Percentiles rank a stretch among this genome's conserved stretches.
Evolutionary conservation across 1,140 invertebrate genomes (phyloP).

Genomic region (Octopus sinensis): DNA sequence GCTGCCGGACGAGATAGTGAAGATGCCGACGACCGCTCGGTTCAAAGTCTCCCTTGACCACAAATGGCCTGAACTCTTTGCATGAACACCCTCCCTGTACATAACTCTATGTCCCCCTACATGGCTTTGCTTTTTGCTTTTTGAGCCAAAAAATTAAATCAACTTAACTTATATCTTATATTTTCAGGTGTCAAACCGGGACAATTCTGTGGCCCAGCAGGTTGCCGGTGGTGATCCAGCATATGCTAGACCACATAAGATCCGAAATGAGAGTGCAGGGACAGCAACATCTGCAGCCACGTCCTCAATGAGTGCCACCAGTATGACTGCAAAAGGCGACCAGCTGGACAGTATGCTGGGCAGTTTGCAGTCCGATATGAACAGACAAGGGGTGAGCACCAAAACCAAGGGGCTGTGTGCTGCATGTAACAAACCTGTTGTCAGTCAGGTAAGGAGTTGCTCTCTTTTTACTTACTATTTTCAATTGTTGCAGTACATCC

Average conservation of each 20-base stretch:
- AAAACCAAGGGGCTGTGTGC: slow-evolving; percentile 97
- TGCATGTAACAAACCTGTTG: slow-evolving; percentile 95
- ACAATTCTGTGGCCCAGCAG: not conserved
- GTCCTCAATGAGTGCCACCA: not conserved
- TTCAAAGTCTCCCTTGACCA: no score
- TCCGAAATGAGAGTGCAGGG: slow-evolving; percentile 43
- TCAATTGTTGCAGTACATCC: no score
- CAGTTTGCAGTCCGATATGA: slow-evolving; percentile 70
- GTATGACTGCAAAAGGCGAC: slow-evolving; percentile 50
- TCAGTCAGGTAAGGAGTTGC: slow-evolving; percentile 76
- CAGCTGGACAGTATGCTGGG: slow-evolving; percentile 91
- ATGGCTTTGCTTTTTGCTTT: no score
- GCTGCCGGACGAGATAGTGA: no score
- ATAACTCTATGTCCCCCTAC: no score
- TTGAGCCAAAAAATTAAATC: no score
- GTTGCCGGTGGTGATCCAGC: slow-evolving; percentile 61
- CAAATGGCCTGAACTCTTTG: no score
- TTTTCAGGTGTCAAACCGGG: slow-evolving; percentile 7
- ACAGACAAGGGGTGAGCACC: slow-evolving; percentile 92
- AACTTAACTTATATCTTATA: no score
- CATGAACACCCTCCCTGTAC: no score
- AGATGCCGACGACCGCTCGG: no score
- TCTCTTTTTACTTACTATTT: not conserved
- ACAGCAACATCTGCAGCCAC: not conserved
- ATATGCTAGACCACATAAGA: slow-evolving; percentile 61